Base-by-base conservation (phyloP, 2,797 vertebrate species). In the Schizopygopsis pylzovi region DNA sequence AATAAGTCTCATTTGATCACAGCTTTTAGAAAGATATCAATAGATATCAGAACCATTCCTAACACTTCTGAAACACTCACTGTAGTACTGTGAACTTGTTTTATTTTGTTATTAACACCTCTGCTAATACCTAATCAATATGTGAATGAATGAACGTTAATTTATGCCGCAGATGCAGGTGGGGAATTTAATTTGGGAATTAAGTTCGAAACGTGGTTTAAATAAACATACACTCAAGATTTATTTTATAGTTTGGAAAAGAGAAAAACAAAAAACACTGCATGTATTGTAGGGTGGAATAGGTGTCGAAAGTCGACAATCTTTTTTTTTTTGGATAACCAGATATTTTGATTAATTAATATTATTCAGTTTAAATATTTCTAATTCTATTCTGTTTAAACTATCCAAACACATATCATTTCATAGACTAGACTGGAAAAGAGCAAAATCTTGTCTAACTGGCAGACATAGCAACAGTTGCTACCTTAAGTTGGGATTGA, bases 151-250 rank as follows among this genome's bases (percentile, higher is more conserved):
- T 77, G 11, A 59, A 39, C 0, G 0, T 39, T 22, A 54, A 76
- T 52, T 54, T 37, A 77, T 28, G 33, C 13, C 0, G 33, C 49
- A 56, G 39, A 39, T n/a, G 11, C 20, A 12, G 1, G 75, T 56
- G 49, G 61, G 61, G 28, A 67, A 67, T 67, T 59, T 59, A 78
- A 56, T 77, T 56, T n/a, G 33, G 33, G 75, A 77, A 77, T 39
- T 56, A 56, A 77, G 33, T 33, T 6, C 0, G 6, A 56, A 37
- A 56, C 33, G 25, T n/a, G 20, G 10, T n/a, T 49, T 77, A 43
- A 70, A 43, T 70, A 77, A 77, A 59, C 33, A 39, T 41, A 37
- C 10, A 76, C 28, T 54, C 4, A 52, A 75, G 8, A 52, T 76
- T 22, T 54, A 54, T 76, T 54, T 20, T 49, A 28, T 47, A 12